Percentiles rank a stretch among this genome's conserved stretches.
Conservation (phyloP, 2,888 invertebrate genomes). For the Andrena chrysosceles region DNA sequence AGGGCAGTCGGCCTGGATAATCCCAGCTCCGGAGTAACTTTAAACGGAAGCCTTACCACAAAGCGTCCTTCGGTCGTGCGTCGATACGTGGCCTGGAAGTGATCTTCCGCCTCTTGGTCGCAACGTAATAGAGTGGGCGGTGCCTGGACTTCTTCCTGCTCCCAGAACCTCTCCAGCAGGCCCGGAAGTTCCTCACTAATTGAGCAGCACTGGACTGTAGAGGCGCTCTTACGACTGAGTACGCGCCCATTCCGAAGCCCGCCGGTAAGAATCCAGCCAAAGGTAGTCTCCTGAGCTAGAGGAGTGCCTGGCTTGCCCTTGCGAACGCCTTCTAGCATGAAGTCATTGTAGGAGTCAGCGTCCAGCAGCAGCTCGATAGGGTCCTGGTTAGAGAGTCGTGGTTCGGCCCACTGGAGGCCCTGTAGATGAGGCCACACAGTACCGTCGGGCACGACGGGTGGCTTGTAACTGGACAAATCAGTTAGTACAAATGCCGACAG, state of each 20-base stretch:
- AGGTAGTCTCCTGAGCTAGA: not conserved
- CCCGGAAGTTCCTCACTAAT: not conserved
- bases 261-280: constrained; percentile 1
- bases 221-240: accelerated
- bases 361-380: not conserved
- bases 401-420: too few relatives aligned
- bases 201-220: not conserved
- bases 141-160: not conserved
- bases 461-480: not conserved
- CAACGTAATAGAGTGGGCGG: not conserved
- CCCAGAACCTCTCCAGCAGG: not conserved
- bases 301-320: not conserved
- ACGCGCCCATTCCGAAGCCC: too few relatives aligned
- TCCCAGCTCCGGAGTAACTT: not conserved
- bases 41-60: constrained; percentile 3
- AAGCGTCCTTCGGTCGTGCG: not conserved
- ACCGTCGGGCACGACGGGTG: not conserved
- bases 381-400: accelerated
- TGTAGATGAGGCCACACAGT: not conserved
- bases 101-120: not conserved
- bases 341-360: not conserved
- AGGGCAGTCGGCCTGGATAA: not conserved
- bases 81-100: not conserved
- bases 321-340: not conserved
- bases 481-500: not conserved